These are phyloP conservation scores for Platyscapa corneri DNA, from an alignment of 1,140 invertebrate species.

Conservation along the genomic window DNA sequence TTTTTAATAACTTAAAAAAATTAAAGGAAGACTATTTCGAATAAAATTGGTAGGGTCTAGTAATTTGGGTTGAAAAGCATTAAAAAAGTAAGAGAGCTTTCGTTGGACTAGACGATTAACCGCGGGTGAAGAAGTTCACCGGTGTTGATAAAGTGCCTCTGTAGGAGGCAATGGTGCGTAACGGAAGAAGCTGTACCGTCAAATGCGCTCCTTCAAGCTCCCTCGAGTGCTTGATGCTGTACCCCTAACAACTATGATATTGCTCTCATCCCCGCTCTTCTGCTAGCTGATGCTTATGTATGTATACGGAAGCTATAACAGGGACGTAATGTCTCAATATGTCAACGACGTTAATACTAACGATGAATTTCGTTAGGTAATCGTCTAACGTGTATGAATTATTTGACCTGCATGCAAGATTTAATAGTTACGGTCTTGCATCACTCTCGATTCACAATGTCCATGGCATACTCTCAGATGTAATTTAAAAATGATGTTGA, in stretches of 20 bases:
- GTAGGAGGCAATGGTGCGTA: slow-evolving; percentile 65
- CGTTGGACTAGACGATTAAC: slow-evolving; percentile 27
- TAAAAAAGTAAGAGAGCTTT: slow-evolving; percentile 2
- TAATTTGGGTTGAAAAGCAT: neutral
- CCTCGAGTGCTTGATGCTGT: neutral
- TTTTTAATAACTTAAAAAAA: too few species aligned
- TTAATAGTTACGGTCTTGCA: too few species aligned
- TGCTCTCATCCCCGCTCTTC: neutral
- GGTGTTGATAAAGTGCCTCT: slow-evolving; percentile 62
- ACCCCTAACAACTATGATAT: neutral
- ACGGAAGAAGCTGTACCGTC: slow-evolving; percentile 57
- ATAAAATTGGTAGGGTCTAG: neutral
- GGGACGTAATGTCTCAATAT: neutral
- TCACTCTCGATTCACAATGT: too few species aligned
- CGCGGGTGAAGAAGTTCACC: slow-evolving; percentile 23
- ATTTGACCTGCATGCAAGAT: neutral
- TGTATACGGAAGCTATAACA: neutral
- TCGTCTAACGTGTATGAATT: neutral
- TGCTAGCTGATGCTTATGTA: neutral
- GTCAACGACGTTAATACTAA: neutral
- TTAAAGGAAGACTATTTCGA: neutral
- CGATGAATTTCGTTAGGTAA: neutral
- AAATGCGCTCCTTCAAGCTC: slow-evolving; percentile 28
- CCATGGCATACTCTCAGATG: too few species aligned
- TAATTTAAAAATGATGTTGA: too few species aligned